Base-by-base conservation (phyloP, 92 coral and sea anemone genomes). In the Desmophyllum pertusum region DNA sequence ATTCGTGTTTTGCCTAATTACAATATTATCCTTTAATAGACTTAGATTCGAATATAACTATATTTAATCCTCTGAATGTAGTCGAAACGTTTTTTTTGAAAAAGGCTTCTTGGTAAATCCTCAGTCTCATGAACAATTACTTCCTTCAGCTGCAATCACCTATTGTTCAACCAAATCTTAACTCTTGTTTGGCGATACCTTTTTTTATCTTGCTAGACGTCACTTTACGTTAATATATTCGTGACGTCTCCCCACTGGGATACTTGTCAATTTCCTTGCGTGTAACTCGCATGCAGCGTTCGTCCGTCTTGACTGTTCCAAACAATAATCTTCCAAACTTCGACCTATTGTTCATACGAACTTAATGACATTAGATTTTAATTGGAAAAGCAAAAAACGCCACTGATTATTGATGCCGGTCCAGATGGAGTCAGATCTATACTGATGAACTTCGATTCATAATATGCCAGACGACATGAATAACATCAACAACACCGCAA, bases 401-500 rank as follows among this genome's bases (percentile, higher is more conserved):
- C 29, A 10, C 10, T 65, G 35, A n/a, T n/a, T n/a, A n/a, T n/a
- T n/a, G n/a, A n/a, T n/a, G n/a, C n/a, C n/a, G n/a, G n/a, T n/a
- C n/a, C n/a, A n/a, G n/a, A n/a, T n/a, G n/a, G n/a, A 59, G n/a
- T 59, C 65, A 25, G 29, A 55, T 55, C n/a, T n/a, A 33, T 59
- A 25, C 77, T 72, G 57, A 72, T 41, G 53, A 29, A 4, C 64
- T 51, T 5, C 43, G 23, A 37, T 36, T 0, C 14, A 1, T 21
- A 10, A 31, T 5, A 30, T 23, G 79, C 8, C 79, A 21, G 33
- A 10, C 30, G 29, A 33, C 83, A 78, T 78, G 83, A 78, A 78
- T 69, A 18, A 43, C 83, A 78, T 78, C 73, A 78, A 78, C 52
- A 18, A 43, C 29, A 78, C 83, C 10, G 43, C 40, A 19, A 62